phyloP scores from a whole-genome alignment of 2,888 invertebrate species.

The Andrena bicolor region DNA sequence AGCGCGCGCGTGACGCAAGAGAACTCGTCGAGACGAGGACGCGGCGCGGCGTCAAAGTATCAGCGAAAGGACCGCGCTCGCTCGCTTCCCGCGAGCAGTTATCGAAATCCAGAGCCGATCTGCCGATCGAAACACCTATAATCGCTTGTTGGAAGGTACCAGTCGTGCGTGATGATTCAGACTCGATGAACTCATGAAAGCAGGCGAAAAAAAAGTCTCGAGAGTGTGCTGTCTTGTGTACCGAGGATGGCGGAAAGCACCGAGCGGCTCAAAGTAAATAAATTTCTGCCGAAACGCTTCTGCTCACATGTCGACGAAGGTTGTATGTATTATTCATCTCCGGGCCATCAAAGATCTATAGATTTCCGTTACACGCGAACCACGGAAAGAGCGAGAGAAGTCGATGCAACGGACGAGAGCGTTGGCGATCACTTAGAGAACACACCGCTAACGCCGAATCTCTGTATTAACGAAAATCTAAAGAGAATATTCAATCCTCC shows the following conservation, averaged over 20 bases:
- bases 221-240: too few relatives aligned
- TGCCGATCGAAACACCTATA: background rate
- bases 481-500: background rate
- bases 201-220: too few relatives aligned
- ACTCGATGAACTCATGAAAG: too few relatives aligned
- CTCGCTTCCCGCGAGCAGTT: background rate
- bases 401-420: background rate
- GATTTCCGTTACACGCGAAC: background rate
- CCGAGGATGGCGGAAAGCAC: background rate
- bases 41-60: background rate
- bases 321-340: background rate
- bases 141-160: background rate
- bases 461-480: background rate
- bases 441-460: background rate
- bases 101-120: background rate
- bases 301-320: background rate
- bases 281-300: background rate
- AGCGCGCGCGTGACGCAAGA: conserved; percentile 10
- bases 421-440: background rate
- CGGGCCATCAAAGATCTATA: background rate
- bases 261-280: background rate
- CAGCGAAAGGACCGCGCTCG: background rate
- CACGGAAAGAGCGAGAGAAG: background rate
- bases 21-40: conserved; percentile 1
- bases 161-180: too few relatives aligned